Percentiles rank a stretch among this genome's conserved stretches.
Conservation (phyloP, 2,113 vertebrate species). For the Psilopogon haemacephalus region DNA sequence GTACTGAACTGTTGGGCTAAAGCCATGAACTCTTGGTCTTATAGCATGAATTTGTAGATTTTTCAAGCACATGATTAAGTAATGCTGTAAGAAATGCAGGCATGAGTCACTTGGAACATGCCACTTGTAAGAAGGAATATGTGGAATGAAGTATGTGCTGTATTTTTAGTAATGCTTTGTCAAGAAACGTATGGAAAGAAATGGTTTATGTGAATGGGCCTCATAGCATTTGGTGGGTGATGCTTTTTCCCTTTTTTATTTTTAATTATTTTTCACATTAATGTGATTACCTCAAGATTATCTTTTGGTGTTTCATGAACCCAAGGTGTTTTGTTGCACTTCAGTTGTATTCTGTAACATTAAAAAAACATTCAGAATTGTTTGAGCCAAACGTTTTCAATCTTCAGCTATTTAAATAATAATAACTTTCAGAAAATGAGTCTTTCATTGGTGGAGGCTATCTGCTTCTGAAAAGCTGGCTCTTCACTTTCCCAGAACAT, state of each 20-base stretch:
- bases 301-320: neutral
- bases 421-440: neutral
- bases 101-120: neutral
- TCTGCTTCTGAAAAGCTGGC: neutral
- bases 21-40: neutral
- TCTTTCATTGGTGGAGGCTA: neutral
- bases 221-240: neutral
- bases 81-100: neutral
- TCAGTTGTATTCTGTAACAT: neutral
- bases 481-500: neutral
- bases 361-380: neutral
- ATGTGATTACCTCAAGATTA: neutral
- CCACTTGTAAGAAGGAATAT: neutral
- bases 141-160: neutral
- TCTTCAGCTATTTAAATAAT: neutral
- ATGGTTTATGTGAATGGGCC: neutral
- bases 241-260: neutral
- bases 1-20: neutral
- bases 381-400: neutral
- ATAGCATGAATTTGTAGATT: neutral
- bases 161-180: neutral
- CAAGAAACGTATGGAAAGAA: neutral
- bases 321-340: neutral
- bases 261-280: neutral
- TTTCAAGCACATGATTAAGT: neutral